Base-by-base conservation (phyloP, 2,797 vertebrate genomes). In the Danio aesculapii region DNA sequence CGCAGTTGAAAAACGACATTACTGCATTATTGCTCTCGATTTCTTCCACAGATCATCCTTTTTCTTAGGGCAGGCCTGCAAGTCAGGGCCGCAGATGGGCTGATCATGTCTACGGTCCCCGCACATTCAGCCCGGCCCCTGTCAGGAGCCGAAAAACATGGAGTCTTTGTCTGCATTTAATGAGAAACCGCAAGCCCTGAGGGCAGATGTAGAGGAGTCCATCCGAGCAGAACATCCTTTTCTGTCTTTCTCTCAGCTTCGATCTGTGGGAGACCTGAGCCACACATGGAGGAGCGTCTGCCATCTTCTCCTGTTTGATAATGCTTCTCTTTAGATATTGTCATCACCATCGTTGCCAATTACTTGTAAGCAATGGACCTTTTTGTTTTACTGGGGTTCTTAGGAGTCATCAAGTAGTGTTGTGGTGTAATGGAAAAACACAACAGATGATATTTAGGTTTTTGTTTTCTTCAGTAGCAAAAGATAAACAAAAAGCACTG, bases 111-210 rank as follows among this genome's bases (percentile, higher is more conserved):
- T 74, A 74, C 14, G 81, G 55, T 82, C 81, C 77, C 43, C 16
- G 17, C 49, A 10, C 66, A 52, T 70, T 41, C 66, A 52, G 64
- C 64, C 77, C 73, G 82, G 74, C 69, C 81, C 72, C 82, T 63
- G 67, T 87, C 84, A 84, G 70, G 67, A 82, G 77, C 44, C 7
- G 52, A 78, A 81, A 80, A 82, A 81, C 63, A 75, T 63, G 55
- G 70, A 83, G 76, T 76, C 80, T 86, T 86, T 83, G 84, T 86
- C 84, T 84, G 81, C 70, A 61, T 81, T 87, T 86, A 87, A 87
- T 87, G 86, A 84, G 82, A 81, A 85, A 83, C 64, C 43, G 47
- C 67, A 72, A 82, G 74, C 77, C 86, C 84, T n/a, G 19, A 59
- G 84, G 86, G 82, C 74, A 75, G 82, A 84, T 77, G 77, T 84